Evolutionary conservation across 2,797 vertebrate species (phyloP).

Genomic region (Cirrhinus mrigala): DNA sequence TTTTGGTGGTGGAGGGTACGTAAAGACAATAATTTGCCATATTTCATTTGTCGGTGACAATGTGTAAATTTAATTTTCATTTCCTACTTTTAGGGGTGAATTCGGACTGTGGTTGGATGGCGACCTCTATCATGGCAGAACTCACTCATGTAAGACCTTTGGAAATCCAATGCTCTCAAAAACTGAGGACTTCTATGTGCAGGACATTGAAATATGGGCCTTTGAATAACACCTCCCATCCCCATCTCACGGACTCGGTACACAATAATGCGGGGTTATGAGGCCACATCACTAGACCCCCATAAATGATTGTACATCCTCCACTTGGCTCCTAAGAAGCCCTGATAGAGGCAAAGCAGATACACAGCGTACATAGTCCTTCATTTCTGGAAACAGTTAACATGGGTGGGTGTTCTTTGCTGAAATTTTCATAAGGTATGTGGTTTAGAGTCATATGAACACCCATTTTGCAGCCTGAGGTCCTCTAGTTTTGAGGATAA

Average conservation of each 20-base stretch:
- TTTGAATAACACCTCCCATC: conserved; percentile 77
- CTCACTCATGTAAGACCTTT: conserved; percentile 89
- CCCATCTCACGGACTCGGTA: not conserved
- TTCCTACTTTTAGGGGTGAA: conserved; percentile 78
- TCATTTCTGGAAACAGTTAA: not conserved
- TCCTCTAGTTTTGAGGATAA: conserved; percentile 30
- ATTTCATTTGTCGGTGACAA: too few relatives aligned
- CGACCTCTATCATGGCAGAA: conserved; percentile 88
- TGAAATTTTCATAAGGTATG: not conserved
- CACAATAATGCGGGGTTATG: not conserved
- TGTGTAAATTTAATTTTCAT: too few relatives aligned
- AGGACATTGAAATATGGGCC: conserved; percentile 90
- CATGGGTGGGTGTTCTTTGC: not conserved
- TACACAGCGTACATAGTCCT: not conserved
- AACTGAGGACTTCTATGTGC: conserved; percentile 87
- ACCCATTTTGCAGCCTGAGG: conserved; percentile 23
- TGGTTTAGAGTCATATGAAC: not conserved
- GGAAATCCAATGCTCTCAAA: conserved; percentile 85
- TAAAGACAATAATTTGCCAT: not conserved
- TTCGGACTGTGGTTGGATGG: conserved; percentile 88
- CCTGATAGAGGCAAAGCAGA: conserved; percentile 35
- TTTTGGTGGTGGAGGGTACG: conserved; percentile 88
- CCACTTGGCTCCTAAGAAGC: conserved; percentile 72
- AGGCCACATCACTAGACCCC: conserved; percentile 56
- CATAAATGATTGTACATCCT: conserved; percentile 77